phyloP scores from a whole-genome alignment of 1,140 invertebrate genomes.

The Drosophila subpulchrella region DNA sequence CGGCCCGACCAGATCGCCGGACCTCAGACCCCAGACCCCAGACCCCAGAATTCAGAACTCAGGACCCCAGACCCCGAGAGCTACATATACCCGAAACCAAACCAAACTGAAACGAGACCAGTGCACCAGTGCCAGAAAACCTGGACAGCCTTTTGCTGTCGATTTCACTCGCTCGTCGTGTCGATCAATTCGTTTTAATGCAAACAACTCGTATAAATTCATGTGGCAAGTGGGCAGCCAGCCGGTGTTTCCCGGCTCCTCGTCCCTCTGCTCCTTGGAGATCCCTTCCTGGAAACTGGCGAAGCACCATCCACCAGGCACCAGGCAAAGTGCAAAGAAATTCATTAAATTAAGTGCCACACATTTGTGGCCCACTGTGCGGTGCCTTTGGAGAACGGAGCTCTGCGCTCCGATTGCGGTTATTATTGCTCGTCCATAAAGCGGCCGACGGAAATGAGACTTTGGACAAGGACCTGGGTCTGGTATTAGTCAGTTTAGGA shows the following conservation, averaged over 20 bases:
- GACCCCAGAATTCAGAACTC: background rate
- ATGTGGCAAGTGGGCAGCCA: slow-evolving; percentile 68
- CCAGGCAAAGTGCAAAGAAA: slow-evolving; percentile 78
- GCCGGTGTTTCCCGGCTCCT: background rate
- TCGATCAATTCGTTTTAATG: slow-evolving; percentile 82
- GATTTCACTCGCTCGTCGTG: slow-evolving; percentile 66
- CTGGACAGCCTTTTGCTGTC: slow-evolving; percentile 19
- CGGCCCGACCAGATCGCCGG: slow-evolving; percentile 19
- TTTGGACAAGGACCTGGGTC: slow-evolving; percentile 19
- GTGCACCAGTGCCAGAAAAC: slow-evolving; percentile 8
- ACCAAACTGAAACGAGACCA: background rate
- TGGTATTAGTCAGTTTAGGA: slow-evolving; percentile 1
- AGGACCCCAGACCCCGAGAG: background rate
- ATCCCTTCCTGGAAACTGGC: slow-evolving; percentile 34
- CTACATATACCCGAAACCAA: background rate
- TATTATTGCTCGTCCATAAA: slow-evolving; percentile 56
- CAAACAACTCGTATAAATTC: slow-evolving; percentile 83
- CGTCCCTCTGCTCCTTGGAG: background rate
- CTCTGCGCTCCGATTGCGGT: slow-evolving; percentile 42
- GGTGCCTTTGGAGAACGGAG: slow-evolving; percentile 41
- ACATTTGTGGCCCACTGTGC: slow-evolving; percentile 79
- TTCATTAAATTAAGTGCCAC: slow-evolving; percentile 82
- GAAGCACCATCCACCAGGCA: slow-evolving; percentile 17
- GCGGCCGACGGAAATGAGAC: slow-evolving; percentile 34
- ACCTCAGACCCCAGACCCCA: slow-evolving; percentile 1